Conservation (phyloP, 2,888 invertebrate genomes). For the Polymixis lichenea region DNA sequence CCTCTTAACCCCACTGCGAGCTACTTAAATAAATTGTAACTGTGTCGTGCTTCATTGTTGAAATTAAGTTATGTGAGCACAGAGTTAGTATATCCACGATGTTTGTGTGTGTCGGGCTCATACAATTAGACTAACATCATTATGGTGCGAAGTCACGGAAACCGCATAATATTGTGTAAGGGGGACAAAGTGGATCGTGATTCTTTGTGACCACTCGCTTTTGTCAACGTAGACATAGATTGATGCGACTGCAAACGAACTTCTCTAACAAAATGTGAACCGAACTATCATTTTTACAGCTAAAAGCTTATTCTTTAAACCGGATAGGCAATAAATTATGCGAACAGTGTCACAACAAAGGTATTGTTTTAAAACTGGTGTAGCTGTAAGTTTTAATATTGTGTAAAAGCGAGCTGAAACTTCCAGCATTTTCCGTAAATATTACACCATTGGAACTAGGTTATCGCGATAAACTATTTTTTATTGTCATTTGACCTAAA, state of each 20-base stretch:
- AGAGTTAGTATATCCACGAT: constrained; percentile 42
- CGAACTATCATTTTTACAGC: constrained; percentile 64
- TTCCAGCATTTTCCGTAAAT: constrained; percentile 51
- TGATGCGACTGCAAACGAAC: constrained; percentile 72
- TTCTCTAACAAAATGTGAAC: constrained; percentile 57
- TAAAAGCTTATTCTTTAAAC: constrained; percentile 38
- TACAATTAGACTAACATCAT: constrained; percentile 70
- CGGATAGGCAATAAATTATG: constrained; percentile 53
- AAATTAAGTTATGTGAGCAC: constrained; percentile 58
- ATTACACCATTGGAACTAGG: constrained; percentile 55
- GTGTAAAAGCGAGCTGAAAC: constrained; percentile 40
- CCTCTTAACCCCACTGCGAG: constrained; percentile 16
- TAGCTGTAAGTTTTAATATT: constrained; percentile 44
- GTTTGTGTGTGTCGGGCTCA: constrained; percentile 63
- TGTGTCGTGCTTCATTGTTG: constrained; percentile 47
- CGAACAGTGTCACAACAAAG: constrained; percentile 56
- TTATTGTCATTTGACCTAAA: constrained; percentile 65
- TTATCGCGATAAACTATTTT: constrained; percentile 59
- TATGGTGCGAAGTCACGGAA: constrained; percentile 72
- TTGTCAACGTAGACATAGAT: constrained; percentile 81
- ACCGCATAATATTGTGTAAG: constrained; percentile 72
- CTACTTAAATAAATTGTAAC: constrained; percentile 46
- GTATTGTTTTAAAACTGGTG: constrained; percentile 51
- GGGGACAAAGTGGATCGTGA: constrained; percentile 66
- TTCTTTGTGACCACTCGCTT: constrained; percentile 78